phyloP scores from a whole-genome alignment of 2,888 invertebrate species.

The Tenthredo notha region DNA sequence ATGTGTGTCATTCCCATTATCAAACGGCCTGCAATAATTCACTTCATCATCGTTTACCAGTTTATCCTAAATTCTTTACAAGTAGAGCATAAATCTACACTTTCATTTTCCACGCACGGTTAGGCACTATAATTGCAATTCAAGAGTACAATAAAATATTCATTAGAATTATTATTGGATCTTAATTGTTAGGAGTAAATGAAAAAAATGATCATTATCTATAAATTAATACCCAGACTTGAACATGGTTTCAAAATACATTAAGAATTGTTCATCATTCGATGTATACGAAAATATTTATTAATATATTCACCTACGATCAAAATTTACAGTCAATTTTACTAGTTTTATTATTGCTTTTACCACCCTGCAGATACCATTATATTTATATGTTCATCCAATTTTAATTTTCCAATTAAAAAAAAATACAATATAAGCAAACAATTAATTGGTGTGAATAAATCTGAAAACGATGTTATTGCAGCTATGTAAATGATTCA shows the following conservation, averaged over 20 bases:
- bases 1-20: constrained; percentile 43
- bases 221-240: background rate
- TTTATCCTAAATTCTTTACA: constrained; percentile 60
- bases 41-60: background rate
- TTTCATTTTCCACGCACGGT: constrained; percentile 59
- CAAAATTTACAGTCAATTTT: background rate
- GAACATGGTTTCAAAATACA: background rate
- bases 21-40: background rate
- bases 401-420: background rate
- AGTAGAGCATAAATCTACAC: constrained; percentile 62
- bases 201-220: background rate
- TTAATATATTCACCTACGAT: background rate
- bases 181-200: background rate
- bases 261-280: background rate
- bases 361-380: background rate
- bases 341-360: background rate
- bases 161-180: background rate
- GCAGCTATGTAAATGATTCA: background rate
- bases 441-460: background rate
- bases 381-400: background rate
- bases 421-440: background rate
- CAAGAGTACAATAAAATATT: background rate
- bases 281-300: background rate
- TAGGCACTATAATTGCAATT: constrained; percentile 21
- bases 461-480: background rate